These are phyloP conservation scores for Eristalis tenax DNA, from an alignment of 2,888 invertebrate genomes.

Conservation along the genomic window DNA sequence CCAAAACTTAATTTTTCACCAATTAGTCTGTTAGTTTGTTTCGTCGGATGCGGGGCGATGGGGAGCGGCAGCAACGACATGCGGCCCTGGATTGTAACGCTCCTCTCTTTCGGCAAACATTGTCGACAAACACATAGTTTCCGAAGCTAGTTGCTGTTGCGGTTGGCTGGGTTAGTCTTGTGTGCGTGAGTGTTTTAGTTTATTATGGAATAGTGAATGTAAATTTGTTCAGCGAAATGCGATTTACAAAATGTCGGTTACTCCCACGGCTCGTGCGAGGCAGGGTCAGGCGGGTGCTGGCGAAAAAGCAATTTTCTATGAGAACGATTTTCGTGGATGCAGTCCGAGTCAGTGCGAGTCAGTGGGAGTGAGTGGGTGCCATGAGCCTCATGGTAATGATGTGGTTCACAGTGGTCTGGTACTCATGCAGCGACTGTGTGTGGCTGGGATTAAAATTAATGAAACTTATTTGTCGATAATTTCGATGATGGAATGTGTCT, in stretches of 20 bases:
- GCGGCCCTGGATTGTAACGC: neutral
- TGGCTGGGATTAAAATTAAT: slow-evolving; percentile 65
- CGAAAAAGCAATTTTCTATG: slow-evolving; percentile 60
- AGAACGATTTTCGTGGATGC: slow-evolving; percentile 29
- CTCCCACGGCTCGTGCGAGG: neutral
- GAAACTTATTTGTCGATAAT: slow-evolving; percentile 64
- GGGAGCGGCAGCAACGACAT: slow-evolving; percentile 1
- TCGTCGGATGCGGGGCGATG: slow-evolving; percentile 38
- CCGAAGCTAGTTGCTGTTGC: slow-evolving; percentile 55
- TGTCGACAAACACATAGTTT: slow-evolving; percentile 46
- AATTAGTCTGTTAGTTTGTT: slow-evolving; percentile 75
- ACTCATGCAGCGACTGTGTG: slow-evolving; percentile 36
- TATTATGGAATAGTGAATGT: slow-evolving; percentile 68
- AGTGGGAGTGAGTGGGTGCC: neutral
- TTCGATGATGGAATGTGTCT: slow-evolving; percentile 54
- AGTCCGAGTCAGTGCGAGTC: neutral
- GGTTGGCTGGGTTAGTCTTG: slow-evolving; percentile 65
- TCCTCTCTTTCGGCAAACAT: slow-evolving; percentile 28
- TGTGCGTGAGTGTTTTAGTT: slow-evolving; percentile 60
- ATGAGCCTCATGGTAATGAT: slow-evolving; percentile 53
- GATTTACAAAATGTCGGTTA: slow-evolving; percentile 56
- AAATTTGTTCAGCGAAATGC: slow-evolving; percentile 67
- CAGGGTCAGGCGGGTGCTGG: neutral
- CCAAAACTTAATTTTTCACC: slow-evolving; percentile 79
- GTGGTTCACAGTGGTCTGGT: slow-evolving; percentile 53